Evolutionary conservation across 2,113 vertebrate species (phyloP).

Genomic region (Eidolon helvum): DNA sequence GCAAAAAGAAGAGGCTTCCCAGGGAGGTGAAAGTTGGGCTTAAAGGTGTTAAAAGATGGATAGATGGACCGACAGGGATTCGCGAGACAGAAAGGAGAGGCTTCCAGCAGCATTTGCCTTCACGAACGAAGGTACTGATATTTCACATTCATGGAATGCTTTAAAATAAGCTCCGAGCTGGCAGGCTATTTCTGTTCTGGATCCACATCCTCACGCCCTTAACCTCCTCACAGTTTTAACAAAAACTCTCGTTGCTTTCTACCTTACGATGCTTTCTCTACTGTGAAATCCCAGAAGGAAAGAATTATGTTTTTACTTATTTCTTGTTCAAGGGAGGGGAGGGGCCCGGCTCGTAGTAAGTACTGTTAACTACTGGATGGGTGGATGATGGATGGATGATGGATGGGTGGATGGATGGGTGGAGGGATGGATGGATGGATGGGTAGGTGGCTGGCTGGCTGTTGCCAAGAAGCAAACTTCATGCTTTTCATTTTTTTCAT

Average conservation of each 20-base stretch:
- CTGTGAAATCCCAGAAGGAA: neutral
- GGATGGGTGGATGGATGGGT: neutral
- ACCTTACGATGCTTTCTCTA: neutral
- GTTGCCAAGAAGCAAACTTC: neutral
- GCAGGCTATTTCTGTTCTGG: neutral
- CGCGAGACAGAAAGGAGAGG: neutral
- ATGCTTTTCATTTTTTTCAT: neutral
- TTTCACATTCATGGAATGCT: neutral
- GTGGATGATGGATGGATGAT: neutral
- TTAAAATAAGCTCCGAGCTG: neutral
- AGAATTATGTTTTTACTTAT: neutral
- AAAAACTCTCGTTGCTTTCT: neutral
- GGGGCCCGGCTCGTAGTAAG: neutral
- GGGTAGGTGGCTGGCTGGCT: too few relatives aligned
- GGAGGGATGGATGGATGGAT: neutral
- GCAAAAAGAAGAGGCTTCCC: neutral
- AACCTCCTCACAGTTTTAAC: neutral
- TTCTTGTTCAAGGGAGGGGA: neutral
- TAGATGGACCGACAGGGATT: neutral
- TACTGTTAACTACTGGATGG: neutral
- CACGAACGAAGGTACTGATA: neutral
- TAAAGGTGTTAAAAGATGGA: neutral
- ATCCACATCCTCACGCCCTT: neutral
- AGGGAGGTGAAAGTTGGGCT: neutral
- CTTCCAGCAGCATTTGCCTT: neutral